Evolutionary conservation across 2,888 invertebrate species (phyloP).

Genomic region (Eupsilia transversa): DNA sequence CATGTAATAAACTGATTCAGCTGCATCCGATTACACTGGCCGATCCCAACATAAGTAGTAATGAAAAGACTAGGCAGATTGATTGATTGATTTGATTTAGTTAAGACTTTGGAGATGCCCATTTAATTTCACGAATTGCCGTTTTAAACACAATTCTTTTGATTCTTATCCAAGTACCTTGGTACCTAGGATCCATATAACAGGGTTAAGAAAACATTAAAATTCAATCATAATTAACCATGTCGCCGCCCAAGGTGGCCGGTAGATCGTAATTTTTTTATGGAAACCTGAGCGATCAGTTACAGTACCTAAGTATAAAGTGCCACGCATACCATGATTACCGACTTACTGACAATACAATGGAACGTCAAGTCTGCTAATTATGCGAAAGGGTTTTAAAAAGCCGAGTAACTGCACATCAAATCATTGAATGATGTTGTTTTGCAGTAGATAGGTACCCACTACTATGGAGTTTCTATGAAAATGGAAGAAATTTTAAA

Average conservation of each 20-base stretch:
- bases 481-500: background rate
- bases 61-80: too few relatives aligned
- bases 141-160: background rate
- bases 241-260: conserved; percentile 57
- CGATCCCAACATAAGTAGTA: too few relatives aligned
- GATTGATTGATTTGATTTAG: background rate
- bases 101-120: background rate
- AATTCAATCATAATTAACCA: conserved; percentile 63
- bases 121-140: background rate
- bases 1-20: too few relatives aligned
- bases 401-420: conserved; percentile 65
- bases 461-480: conserved; percentile 8
- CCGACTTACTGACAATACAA: conserved; percentile 55
- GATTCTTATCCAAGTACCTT: background rate
- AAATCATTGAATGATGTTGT: conserved; percentile 49
- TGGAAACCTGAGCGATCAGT: conserved; percentile 51
- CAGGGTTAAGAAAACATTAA: conserved; percentile 43
- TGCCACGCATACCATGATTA: conserved; percentile 60
- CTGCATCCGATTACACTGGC: too few relatives aligned
- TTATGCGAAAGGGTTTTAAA: conserved; percentile 59
- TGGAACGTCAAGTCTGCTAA: conserved; percentile 61
- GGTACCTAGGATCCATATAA: conserved; percentile 5
- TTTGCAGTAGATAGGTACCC: conserved; percentile 8
- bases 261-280: conserved; percentile 62
- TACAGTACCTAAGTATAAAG: conserved; percentile 33